Conservation (phyloP, 2,888 invertebrate species). For the Campoplex nolae region DNA sequence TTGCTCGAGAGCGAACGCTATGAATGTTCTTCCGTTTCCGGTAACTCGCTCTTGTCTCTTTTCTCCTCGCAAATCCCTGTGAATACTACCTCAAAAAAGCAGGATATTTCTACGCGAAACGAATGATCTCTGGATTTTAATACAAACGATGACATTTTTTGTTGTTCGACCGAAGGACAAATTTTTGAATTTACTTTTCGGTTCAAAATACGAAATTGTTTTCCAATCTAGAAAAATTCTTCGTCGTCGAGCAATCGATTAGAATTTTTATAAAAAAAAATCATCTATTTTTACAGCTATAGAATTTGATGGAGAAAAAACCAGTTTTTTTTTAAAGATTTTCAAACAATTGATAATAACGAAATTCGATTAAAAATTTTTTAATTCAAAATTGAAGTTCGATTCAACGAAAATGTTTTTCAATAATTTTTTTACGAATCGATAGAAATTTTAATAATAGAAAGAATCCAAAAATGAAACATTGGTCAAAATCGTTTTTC, state of each 20-base stretch:
- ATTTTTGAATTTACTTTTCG: neutral
- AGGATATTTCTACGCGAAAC: conserved; percentile 9
- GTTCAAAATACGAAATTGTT: neutral
- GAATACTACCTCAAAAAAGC: neutral
- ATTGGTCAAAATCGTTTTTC: neutral
- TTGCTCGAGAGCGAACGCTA: conserved; percentile 78
- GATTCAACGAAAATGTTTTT: too few species aligned
- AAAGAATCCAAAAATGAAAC: neutral
- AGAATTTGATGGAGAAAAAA: too few species aligned
- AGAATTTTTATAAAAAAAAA: neutral
- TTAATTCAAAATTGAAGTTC: neutral
- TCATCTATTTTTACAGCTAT: too few species aligned
- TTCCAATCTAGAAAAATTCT: neutral
- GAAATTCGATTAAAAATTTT: too few species aligned
- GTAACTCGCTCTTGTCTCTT: conserved; percentile 65
- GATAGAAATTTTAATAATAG: too few species aligned
- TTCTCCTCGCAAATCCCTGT: neutral
- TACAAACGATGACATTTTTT: neutral
- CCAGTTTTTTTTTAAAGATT: too few species aligned
- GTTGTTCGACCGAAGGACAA: too few species aligned
- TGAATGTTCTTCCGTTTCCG: conserved; percentile 56
- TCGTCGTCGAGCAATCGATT: neutral
- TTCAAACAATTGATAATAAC: too few species aligned
- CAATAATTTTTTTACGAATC: too few species aligned
- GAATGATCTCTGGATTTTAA: neutral